Evolutionary conservation across 2,113 vertebrate species (phyloP), one percentile per base, ranked within the genome.

Genomic region (Laticauda laticaudata): DNA sequence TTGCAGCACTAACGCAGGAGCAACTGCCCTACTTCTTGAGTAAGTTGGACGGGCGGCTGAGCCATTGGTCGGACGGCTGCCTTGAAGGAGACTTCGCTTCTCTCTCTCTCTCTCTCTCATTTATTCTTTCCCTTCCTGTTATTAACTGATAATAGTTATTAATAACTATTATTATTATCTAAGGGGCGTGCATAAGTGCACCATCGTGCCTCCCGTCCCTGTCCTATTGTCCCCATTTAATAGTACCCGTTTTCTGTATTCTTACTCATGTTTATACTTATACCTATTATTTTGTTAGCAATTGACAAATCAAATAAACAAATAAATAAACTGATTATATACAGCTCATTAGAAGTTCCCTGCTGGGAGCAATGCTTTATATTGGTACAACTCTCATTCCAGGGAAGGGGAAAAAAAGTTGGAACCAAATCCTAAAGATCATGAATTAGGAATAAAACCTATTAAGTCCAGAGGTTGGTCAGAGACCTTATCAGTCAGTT

Each of bases 11-110:
- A 95, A 96, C 97, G 90, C 94, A 95, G 93, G 94, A 95, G 0
- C 95, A 97, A 93, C 97, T 97, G 89, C 23, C 81, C 56, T 94
- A 97, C 51, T 94, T 97, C 81, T 95, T 97, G 97, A 97, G 98
- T 98, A 97, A 98, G 97, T 98, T 89, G 92, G 81, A 34, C 0
- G 56, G 75, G 23, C 43, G 69, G 18, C 64, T 69, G 64, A 69
- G 12, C 64, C 64, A 69, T 69, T 86, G 23, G 85, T 45, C 21
- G 85, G 85, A 45, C 21, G 23, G 86, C 24, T 2, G 48, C 48
- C 48, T n/a, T n/a, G 26, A 15, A 11, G 86, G 10, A 23, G 21
- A 43, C 4, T 48, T 12, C 24, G 12, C 48, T 26, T 15, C 51
- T 23, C 23, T 23, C 45, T 11, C 45, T 21, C 14, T 51, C 11